Conservation (phyloP, 2,113 vertebrate genomes). For the Brachypodius melanocephalos region DNA sequence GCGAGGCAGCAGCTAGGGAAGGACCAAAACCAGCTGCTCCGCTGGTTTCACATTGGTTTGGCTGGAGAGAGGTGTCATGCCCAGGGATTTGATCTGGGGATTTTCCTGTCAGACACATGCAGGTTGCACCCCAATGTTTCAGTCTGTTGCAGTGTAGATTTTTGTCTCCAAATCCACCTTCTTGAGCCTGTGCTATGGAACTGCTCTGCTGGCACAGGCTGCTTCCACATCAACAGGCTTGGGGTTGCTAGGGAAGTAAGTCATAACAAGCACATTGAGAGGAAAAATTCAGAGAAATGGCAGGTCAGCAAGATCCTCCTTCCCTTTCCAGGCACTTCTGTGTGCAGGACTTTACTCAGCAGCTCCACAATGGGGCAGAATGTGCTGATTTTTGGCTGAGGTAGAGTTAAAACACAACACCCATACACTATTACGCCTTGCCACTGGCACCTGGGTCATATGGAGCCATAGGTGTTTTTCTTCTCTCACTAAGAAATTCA, state of each 20-base stretch:
- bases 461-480: background rate
- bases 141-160: background rate
- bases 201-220: background rate
- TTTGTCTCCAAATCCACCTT: background rate
- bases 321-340: background rate
- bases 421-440: background rate
- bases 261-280: background rate
- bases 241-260: background rate
- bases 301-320: background rate
- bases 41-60: background rate
- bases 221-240: background rate
- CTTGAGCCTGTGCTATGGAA: background rate
- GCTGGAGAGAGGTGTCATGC: background rate
- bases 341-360: background rate
- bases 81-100: background rate
- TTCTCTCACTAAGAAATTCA: background rate
- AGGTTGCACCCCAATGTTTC: fast-evolving
- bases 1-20: background rate
- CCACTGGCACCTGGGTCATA: background rate
- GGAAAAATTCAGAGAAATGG: background rate
- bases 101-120: background rate
- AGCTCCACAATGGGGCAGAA: background rate
- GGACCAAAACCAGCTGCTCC: background rate
- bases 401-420: background rate
- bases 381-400: background rate